Base-by-base conservation (phyloP, 23 tunicate species). In the Oikopleura vanhoeffeni region DNA sequence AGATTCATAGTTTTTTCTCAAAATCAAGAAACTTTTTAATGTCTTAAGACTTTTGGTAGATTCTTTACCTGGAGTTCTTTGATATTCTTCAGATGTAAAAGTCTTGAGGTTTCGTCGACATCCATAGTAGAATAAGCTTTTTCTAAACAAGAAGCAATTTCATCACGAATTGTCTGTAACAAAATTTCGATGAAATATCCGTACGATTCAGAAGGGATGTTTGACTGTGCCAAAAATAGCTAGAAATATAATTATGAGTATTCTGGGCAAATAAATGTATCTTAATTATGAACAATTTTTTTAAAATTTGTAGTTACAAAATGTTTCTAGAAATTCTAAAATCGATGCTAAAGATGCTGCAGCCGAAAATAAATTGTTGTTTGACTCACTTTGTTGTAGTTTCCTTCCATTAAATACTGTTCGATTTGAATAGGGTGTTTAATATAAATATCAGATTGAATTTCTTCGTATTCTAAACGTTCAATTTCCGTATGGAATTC, bases 341-440 rank as follows among this genome's bases (percentile, higher is more conserved):
- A n/a, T n/a, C n/a, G n/a, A n/a, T n/a, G n/a, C n/a, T n/a, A n/a
- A n/a, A n/a, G n/a, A n/a, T n/a, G n/a, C n/a, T 0, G 0, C 33
- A 76, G 33, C 0, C 33, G 32, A 35, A 30, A 30, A 32, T 24
- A 57, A 24, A 57, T 57, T 57, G 24, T 57, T 57, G 28, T 57
- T 24, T 57, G n/a, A n/a, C n/a, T n/a, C n/a, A 95, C 88, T 83
- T 95, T 95, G 84, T 95, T 95, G 86, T 95, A 95, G 75, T 88
- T 90, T 34, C 99, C 99, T 88, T 95, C 99, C 99, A 95, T 95
- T 39, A 95, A 85, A 88, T 95, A 95, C 42, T 95, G 99, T 76
- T 95, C 99, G 83, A 95, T 95, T 40, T 91, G 87, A 30, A 95
- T 85, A 4, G 99, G 99, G 58, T 95, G 99, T 30, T 87, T 90